Conservation (phyloP, 2,888 invertebrate genomes). For the Xestia rhomboidea region DNA sequence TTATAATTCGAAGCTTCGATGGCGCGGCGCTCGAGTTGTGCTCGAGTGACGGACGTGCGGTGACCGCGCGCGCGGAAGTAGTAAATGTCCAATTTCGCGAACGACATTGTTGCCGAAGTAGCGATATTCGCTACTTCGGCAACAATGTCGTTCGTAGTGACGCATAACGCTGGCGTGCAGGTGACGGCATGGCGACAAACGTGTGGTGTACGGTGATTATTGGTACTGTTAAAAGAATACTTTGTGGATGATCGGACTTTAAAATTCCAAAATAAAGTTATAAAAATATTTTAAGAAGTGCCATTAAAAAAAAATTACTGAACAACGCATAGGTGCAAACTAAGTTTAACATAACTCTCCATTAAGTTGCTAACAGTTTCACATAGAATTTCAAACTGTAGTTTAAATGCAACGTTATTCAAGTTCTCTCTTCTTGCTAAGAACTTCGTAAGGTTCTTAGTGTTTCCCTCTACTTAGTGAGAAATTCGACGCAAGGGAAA, state of each 20-base stretch:
- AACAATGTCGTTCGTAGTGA: background rate
- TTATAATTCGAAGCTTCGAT: no score
- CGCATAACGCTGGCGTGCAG: background rate
- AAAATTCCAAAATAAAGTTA: background rate
- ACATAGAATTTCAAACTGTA: background rate
- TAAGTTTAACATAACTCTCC: background rate
- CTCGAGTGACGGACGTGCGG: no score
- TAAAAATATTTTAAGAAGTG: background rate
- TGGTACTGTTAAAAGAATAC: no score
- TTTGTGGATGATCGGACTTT: no score
- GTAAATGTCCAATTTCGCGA: background rate
- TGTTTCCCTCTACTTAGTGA: background rate
- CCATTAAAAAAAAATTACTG: background rate
- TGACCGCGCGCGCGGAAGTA: no score
- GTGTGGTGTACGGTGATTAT: no score
- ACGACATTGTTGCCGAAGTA: no score
- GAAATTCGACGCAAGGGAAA: background rate
- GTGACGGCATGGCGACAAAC: background rate
- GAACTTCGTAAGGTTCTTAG: background rate
- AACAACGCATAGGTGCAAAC: background rate
- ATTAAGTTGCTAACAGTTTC: background rate
- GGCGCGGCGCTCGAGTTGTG: no score
- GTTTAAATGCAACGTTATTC: background rate
- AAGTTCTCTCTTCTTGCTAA: background rate
- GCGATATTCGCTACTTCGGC: background rate